Evolutionary conservation across 2,113 vertebrate species (phyloP).

Genomic region (Oncorhynchus mykiss): DNA sequence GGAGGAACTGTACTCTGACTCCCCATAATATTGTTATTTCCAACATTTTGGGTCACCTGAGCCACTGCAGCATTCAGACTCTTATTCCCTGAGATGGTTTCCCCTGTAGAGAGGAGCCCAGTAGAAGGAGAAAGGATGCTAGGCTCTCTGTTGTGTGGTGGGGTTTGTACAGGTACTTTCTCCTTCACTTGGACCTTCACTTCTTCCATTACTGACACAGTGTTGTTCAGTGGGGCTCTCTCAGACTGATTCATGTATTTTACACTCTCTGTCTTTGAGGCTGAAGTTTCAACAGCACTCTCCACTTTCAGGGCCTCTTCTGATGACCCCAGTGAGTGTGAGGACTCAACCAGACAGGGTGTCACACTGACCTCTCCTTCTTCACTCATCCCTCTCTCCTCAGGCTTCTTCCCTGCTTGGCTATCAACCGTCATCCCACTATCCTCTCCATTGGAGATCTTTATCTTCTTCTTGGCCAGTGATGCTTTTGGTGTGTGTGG

Average conservation of each 20-base stretch:
- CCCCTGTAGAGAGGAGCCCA: conserved; percentile 3
- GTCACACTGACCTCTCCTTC: conserved; percentile 22
- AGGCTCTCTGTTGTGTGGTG: conserved; percentile 18
- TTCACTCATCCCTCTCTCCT: conserved; percentile 44
- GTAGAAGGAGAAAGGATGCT: background rate
- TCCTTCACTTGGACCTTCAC: background rate
- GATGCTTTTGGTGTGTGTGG: conserved; percentile 68
- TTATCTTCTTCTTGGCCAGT: conserved; percentile 85
- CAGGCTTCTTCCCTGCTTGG: conserved; percentile 11
- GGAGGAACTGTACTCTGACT: conserved; percentile 14
- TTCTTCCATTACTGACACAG: conserved; percentile 16
- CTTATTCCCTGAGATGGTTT: background rate
- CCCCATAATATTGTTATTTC: conserved; percentile 4
- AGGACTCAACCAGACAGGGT: conserved; percentile 18
- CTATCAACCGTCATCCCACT: conserved; percentile 36
- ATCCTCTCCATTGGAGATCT: conserved; percentile 67
- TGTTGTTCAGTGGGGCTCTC: conserved; percentile 9
- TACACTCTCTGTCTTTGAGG: background rate
- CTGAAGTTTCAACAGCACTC: conserved; percentile 15
- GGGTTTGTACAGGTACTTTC: background rate
- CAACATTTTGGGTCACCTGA: conserved; percentile 1
- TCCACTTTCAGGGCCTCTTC: conserved; percentile 67
- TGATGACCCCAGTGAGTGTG: conserved; percentile 4
- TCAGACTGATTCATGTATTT: too few species aligned
- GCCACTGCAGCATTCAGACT: conserved; percentile 19